Evolutionary conservation across 2,113 vertebrate species (phyloP).

Genomic region (Dissostichus mawsoni): DNA sequence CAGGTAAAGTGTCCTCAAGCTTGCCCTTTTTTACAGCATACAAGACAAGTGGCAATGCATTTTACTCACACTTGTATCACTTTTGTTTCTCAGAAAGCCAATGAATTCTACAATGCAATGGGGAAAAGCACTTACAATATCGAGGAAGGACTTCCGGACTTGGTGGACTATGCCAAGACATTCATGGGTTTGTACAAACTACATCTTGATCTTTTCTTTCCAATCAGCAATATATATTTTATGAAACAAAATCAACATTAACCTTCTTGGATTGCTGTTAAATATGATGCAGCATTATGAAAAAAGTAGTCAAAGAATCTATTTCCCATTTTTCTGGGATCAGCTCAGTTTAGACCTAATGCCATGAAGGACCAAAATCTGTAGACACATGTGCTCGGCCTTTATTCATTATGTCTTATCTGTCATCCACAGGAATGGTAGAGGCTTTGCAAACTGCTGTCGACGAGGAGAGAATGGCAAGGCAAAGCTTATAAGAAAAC

Average conservation of each 20-base stretch:
- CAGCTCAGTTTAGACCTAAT: no score
- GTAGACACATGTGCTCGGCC: not conserved
- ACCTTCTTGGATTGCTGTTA: not conserved
- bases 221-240: no score
- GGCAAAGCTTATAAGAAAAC: slow-evolving; percentile 44
- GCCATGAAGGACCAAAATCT: not conserved
- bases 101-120: slow-evolving; percentile 65
- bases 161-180: slow-evolving; percentile 55
- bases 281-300: no score
- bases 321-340: no score
- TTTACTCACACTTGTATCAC: not conserved
- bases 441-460: slow-evolving; percentile 61
- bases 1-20: slow-evolving; percentile 65
- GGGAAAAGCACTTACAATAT: slow-evolving; percentile 69
- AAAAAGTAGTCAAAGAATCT: no score
- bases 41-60: not conserved
- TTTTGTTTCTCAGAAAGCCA: slow-evolving; percentile 54
- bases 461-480: slow-evolving; percentile 38
- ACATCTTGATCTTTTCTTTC: slow-evolving; percentile 15
- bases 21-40: not conserved
- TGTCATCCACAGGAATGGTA: slow-evolving; percentile 45
- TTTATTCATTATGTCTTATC: not conserved
- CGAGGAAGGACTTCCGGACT: slow-evolving; percentile 49
- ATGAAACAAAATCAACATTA: not conserved
- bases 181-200: slow-evolving; percentile 67